Evolutionary conservation across 2,888 invertebrate species (phyloP), one percentile per base, ranked within the genome.

Genomic region (Baronia brevicornis): DNA sequence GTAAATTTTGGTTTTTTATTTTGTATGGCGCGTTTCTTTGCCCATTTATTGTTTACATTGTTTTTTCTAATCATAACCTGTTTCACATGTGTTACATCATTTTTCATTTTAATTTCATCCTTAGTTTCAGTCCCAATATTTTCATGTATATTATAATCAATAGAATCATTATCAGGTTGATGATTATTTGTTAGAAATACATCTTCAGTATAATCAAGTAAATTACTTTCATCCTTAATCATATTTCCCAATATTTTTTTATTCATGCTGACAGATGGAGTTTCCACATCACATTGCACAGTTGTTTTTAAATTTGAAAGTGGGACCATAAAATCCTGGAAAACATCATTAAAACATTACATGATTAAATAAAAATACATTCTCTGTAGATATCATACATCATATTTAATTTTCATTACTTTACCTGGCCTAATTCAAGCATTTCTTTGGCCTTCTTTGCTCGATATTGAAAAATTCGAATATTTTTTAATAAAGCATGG

Each of bases 1-100:
- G 48, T 55, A 20, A 57, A 64, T 46, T 66, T 67, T 0, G 54
- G 55, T 18, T 53, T 60, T 17, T 55, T 60, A 34, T 60, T 63
- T 6, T 46, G 43, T 7, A 43, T 8, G 0, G 52, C 53, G 6
- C 45, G 39, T 38, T 54, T 50, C 7, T 32, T 36, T 0, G 57
- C 58, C 66, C 64, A 65, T 1, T 50, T 48, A 26, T 49, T 62
- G 2, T 8, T 36, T 10, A 12, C 43, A 9, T 34, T 35, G 25
- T 41, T 43, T 6, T 14, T 43, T 25, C 23, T 33, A 1, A 3
- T 20, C 1, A 8, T n/a, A 3, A 7, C 20, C 7, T 6, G 3
- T 17, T 8, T 19, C 13, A 4, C 14, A 8, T 11, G 6, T 5
- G 6, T 8, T 27, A 11, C 5, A 2, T 20, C 3, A 10, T 18